Evolutionary conservation across 2,888 invertebrate species (phyloP).

Genomic region (Mesopsocus fuscifrons): DNA sequence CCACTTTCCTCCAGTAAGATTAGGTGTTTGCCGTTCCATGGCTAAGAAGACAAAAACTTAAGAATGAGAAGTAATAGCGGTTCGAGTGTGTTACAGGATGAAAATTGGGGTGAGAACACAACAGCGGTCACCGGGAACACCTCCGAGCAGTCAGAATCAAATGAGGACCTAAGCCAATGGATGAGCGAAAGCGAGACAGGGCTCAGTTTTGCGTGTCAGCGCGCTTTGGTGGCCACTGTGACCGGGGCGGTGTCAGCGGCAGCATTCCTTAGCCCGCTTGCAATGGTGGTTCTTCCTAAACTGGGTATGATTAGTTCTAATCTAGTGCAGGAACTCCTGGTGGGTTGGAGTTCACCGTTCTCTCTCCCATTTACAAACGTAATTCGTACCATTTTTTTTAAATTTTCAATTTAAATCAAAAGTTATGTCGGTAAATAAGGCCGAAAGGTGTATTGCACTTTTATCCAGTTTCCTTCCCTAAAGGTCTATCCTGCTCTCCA

Average conservation of each 20-base stretch:
- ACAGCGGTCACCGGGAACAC: conserved; percentile 94
- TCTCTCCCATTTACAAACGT: background rate
- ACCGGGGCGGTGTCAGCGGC: conserved; percentile 59
- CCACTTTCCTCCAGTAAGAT: too few species aligned
- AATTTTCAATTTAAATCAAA: too few species aligned
- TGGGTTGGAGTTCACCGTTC: background rate
- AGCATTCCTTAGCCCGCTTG: conserved; percentile 79
- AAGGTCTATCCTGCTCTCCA: too few species aligned
- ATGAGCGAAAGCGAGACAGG: conserved; percentile 49
- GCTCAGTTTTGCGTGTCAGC: conserved; percentile 52
- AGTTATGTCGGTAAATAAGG: too few species aligned
- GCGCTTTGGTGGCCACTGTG: conserved; percentile 65
- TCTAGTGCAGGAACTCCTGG: background rate
- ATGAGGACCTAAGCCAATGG: conserved; percentile 78
- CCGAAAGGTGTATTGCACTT: too few species aligned
- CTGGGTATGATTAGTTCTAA: conserved; percentile 28
- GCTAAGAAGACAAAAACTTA: too few species aligned
- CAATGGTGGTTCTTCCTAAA: conserved; percentile 89
- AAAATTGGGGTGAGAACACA: conserved; percentile 98
- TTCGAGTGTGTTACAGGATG: conserved; percentile 71
- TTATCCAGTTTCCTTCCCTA: too few species aligned
- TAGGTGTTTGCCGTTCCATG: too few species aligned
- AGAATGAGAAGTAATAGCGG: too few species aligned
- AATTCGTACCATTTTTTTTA: conserved; percentile 42
- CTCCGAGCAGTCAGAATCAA: conserved; percentile 85